Evolutionary conservation across 2,113 vertebrate genomes (phyloP).

Genomic region (Ursus arctos): DNA sequence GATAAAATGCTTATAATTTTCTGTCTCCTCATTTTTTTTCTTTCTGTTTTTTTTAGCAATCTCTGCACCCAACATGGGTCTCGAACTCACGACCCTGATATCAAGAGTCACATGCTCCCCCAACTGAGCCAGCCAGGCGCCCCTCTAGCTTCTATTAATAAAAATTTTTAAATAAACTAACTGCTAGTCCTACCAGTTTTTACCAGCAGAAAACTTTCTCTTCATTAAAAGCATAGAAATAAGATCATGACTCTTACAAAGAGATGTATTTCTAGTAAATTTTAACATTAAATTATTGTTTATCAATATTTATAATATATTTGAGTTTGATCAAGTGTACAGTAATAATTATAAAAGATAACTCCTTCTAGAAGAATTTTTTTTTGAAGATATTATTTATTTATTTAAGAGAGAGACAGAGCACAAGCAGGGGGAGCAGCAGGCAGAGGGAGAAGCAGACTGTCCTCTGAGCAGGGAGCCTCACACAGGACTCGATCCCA

Average conservation of each 20-base stretch:
- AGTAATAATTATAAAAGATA: background rate
- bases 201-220: background rate
- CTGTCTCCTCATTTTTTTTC: background rate
- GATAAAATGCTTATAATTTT: background rate
- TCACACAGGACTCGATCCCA: rapidly evolving
- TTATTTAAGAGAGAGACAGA: background rate
- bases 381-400: background rate
- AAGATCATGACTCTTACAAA: background rate
- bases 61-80: background rate
- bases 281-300: background rate
- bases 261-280: background rate
- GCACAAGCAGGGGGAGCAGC: rapidly evolving
- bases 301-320: background rate
- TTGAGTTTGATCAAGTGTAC: background rate
- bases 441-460: background rate
- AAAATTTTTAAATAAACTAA: background rate
- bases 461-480: background rate
- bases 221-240: background rate
- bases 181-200: background rate
- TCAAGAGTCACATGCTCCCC: background rate
- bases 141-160: background rate
- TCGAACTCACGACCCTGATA: background rate
- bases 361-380: background rate
- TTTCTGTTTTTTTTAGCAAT: background rate
- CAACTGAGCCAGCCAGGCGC: background rate